A percentile compares a stretch with the other conserved stretches of the same genome.
These are phyloP conservation scores for Drosophila lacertosa DNA, from an alignment of 1,140 invertebrate genomes.

Conservation along the genomic window DNA sequence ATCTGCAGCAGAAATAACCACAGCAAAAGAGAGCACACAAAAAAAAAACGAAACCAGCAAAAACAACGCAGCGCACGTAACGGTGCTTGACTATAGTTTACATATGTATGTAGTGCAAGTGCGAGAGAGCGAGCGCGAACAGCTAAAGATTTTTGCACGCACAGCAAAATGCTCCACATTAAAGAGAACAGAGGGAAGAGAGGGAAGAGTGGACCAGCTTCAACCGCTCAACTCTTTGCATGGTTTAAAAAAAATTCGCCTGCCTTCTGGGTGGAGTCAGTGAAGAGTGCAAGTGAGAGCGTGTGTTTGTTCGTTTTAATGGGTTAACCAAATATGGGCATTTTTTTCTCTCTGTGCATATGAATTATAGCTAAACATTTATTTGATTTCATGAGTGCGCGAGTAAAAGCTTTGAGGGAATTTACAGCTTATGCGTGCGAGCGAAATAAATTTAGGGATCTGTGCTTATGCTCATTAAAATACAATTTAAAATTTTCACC, in stretches of 20 bases:
- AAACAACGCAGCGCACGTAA: conserved; percentile 34
- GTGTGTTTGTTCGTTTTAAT: conserved; percentile 50
- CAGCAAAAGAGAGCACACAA: conserved; percentile 38
- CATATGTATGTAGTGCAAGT: conserved; percentile 50
- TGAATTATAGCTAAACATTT: conserved; percentile 46
- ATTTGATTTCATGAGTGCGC: conserved; percentile 28
- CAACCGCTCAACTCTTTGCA: not conserved
- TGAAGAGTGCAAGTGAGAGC: not conserved
- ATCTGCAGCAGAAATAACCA: conserved; percentile 73
- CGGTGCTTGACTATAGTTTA: conserved; percentile 49
- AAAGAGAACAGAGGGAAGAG: conserved; percentile 14
- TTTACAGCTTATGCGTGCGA: not conserved
- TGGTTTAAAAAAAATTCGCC: conserved; percentile 18
- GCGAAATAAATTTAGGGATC: not conserved
- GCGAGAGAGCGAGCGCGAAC: not conserved
- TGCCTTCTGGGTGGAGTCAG: not conserved
- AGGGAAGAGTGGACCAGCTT: not conserved
- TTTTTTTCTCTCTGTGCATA: conserved; percentile 11
- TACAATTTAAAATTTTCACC: not conserved
- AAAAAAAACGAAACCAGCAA: conserved; percentile 29
- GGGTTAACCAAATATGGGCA: conserved; percentile 48
- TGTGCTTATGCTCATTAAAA: not conserved
- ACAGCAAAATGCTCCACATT: conserved; percentile 39
- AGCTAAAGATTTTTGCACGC: conserved; percentile 66
- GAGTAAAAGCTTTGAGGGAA: conserved; percentile 1